Conservation (phyloP, 1,140 invertebrate genomes). For the Drosophila serrata region DNA sequence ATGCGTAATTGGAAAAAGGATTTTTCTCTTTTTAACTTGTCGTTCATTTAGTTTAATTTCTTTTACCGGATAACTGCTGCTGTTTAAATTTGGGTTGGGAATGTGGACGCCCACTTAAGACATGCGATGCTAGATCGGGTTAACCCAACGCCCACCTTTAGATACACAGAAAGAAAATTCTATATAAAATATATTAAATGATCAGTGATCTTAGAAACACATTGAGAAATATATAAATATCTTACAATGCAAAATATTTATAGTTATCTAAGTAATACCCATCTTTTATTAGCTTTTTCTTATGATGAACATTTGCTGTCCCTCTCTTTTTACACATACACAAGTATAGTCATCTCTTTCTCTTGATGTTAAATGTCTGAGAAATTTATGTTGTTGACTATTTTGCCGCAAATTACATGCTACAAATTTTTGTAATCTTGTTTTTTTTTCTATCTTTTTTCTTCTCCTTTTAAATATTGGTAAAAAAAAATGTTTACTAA, state of each 20-base stretch:
- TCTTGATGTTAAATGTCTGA: constrained; percentile 8
- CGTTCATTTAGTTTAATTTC: constrained; percentile 49
- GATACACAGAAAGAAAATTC: constrained; percentile 3
- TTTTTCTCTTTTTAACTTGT: not conserved
- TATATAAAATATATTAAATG: not conserved
- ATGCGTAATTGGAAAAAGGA: constrained; percentile 33
- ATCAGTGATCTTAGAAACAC: too few species aligned
- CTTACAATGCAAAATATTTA: too few species aligned
- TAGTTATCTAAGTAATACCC: not conserved
- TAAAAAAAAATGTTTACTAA: constrained; percentile 40
- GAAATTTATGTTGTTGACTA: constrained; percentile 82
- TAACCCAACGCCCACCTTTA: constrained; percentile 10
- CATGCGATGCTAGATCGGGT: constrained; percentile 43
- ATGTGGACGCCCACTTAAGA: constrained; percentile 39
- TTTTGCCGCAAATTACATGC: constrained; percentile 81
- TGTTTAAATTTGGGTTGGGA: constrained; percentile 41
- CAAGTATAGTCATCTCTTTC: not conserved
- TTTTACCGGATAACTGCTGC: constrained; percentile 5
- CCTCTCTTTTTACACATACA: not conserved
- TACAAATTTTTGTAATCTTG: constrained; percentile 47
- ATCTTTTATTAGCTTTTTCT: not conserved
- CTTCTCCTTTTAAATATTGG: not conserved
- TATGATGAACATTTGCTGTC: not conserved
- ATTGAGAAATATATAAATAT: too few species aligned
- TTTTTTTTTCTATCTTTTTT: not conserved